Conservation (phyloP, 2,888 invertebrate species). For the Meta bourneti region DNA sequence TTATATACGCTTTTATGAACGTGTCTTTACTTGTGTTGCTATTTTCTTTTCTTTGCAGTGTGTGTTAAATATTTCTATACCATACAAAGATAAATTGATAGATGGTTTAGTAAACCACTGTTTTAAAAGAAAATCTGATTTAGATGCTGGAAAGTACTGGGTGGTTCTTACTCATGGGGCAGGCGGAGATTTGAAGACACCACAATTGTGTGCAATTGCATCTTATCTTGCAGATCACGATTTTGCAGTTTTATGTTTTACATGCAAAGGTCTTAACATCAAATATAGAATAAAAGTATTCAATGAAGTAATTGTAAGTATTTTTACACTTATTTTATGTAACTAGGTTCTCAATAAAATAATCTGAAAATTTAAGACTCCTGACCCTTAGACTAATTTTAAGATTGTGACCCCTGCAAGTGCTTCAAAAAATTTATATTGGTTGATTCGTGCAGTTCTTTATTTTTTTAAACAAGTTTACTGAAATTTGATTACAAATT, state of each 20-base stretch:
- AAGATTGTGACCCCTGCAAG: not conserved
- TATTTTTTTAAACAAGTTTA: no score
- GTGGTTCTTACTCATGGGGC: slow-evolving; percentile 68
- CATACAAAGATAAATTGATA: slow-evolving; percentile 43
- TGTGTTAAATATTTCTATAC: slow-evolving; percentile 17
- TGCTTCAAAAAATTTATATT: not conserved
- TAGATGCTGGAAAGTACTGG: slow-evolving; percentile 17
- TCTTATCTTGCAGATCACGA: slow-evolving; percentile 7
- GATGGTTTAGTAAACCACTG: slow-evolving; percentile 5
- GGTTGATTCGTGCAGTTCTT: no score
- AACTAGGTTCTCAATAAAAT: not conserved
- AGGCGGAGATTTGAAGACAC: slow-evolving; percentile 59
- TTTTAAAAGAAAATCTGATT: not conserved
- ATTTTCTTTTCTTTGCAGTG: no score
- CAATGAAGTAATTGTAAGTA: slow-evolving; percentile 52
- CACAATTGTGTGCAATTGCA: slow-evolving; percentile 49
- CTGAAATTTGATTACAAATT: no score
- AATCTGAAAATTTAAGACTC: not conserved
- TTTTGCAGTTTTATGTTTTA: slow-evolving; percentile 54
- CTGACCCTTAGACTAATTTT: not conserved
- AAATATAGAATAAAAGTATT: slow-evolving; percentile 58
- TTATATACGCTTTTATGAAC: no score
- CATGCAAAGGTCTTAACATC: slow-evolving; percentile 65
- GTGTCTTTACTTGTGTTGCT: no score
- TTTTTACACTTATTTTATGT: not conserved